Conservation (phyloP, 2,888 invertebrate species). For the Chaetoderma sp. region DNA sequence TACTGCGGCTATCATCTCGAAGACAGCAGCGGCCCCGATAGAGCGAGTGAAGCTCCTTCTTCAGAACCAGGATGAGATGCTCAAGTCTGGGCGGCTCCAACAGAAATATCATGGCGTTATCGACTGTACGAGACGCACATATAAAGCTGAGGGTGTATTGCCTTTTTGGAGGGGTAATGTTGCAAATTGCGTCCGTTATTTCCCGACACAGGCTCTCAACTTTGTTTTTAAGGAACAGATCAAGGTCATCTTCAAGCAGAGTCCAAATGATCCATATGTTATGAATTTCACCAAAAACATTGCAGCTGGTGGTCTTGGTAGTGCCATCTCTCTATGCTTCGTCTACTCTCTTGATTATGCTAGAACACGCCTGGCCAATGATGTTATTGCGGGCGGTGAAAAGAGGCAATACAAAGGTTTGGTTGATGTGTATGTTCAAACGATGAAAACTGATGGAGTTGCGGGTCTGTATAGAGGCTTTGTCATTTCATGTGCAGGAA, state of each 20-base stretch:
- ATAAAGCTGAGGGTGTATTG: conserved; percentile 60
- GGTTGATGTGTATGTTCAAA: conserved; percentile 71
- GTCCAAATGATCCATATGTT: conserved; percentile 58
- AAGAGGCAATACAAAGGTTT: conserved; percentile 91
- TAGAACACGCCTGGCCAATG: conserved; percentile 68
- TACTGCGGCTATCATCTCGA: conserved; percentile 68
- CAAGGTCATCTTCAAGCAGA: conserved; percentile 80
- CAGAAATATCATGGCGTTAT: conserved; percentile 88
- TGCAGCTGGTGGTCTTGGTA: conserved; percentile 68
- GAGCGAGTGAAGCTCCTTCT: conserved; percentile 69
- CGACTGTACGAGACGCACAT: conserved; percentile 69
- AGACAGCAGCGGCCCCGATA: conserved; percentile 70
- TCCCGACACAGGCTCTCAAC: conserved; percentile 71
- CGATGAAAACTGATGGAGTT: conserved; percentile 66
- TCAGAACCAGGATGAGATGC: conserved; percentile 70
- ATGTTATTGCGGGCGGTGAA: conserved; percentile 60
- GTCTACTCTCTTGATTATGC: conserved; percentile 70
- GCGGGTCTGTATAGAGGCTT: conserved; percentile 70
- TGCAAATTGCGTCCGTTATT: conserved; percentile 87
- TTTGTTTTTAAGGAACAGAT: conserved; percentile 82
- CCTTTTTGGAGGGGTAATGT: conserved; percentile 94
- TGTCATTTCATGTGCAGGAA: conserved; percentile 69
- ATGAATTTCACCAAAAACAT: conserved; percentile 81
- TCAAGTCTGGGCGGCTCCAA: conserved; percentile 72
- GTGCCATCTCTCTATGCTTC: conserved; percentile 68